Percentiles rank a stretch among this genome's conserved stretches.
These are phyloP conservation scores for Struthidea cinerea DNA, from an alignment of 2,113 vertebrate genomes.

Conservation along the genomic window DNA sequence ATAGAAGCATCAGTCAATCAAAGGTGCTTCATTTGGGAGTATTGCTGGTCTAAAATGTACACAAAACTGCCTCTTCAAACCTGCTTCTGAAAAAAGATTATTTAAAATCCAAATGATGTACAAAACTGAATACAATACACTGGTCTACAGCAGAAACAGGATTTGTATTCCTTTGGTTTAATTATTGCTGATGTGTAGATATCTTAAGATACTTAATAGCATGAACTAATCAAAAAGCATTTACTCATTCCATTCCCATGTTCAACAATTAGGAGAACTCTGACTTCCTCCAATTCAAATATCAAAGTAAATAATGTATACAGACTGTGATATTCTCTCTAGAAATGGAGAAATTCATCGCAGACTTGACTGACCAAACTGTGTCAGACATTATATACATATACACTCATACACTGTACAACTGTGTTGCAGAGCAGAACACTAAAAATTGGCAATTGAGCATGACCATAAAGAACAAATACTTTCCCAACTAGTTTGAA, in stretches of 20 bases:
- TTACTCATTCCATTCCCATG: not conserved
- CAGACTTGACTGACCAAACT: not conserved
- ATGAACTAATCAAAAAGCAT: not conserved
- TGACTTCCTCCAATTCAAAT: not conserved
- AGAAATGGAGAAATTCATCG: not conserved
- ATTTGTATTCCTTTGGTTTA: not conserved
- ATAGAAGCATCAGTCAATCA: not conserved
- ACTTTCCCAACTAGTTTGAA: slow-evolving; percentile 49
- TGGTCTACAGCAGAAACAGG: not conserved
- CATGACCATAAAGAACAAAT: slow-evolving; percentile 27
- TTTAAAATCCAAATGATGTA: not conserved
- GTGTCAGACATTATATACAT: not conserved
- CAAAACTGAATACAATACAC: not conserved
- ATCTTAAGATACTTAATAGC: not conserved
- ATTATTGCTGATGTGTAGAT: not conserved
- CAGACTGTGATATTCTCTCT: not conserved
- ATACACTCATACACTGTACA: not conserved
- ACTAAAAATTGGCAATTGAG: slow-evolving; percentile 31
- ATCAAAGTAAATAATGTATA: not conserved
- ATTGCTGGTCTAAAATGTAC: not conserved
- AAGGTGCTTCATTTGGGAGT: not conserved
- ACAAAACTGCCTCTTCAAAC: not conserved
- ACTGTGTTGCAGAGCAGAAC: not conserved
- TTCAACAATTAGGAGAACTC: not conserved
- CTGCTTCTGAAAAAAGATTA: not conserved